Base-by-base conservation (phyloP, 2,888 invertebrate species). In the Lycophotia porphyrea region DNA sequence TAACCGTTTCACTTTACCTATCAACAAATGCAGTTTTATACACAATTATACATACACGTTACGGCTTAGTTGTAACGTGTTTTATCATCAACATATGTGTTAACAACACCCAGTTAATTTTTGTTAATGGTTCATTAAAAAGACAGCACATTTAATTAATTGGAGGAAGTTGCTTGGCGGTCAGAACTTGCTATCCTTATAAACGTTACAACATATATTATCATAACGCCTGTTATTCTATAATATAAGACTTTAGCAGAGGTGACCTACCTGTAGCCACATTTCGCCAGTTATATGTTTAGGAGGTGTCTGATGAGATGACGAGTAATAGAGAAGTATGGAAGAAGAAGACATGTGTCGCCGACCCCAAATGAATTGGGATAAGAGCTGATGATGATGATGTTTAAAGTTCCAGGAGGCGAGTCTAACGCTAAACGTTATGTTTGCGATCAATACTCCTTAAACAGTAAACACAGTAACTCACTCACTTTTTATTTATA, bases 51-150 rank as follows among this genome's bases (percentile, higher is more conserved):
- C n/a, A n/a, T n/a, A n/a, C n/a, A n/a, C n/a, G n/a, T n/a, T 27
- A 44, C 34, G 24, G 39, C 27, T 71, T 39, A 27, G 31, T 61
- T 55, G 31, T 68, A 60, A 42, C 39, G 71, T 47, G 34, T 61
- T 70, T 76, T 70, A 75, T 27, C 36, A 69, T 72, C 60, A 69
- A 71, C 66, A 44, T 63, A 76, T 77, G 74, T 52, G 58, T 61
- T 72, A 64, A 76, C 78, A 74, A 60, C 69, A 78, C 42, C 60
- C 63, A 70, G 64, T 74, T 81, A 87, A 88, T 87, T 88, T 82
- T 75, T 76, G 73, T 80, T 71, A 85, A 82, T 85, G 76, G 78
- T 76, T 74, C 63, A 76, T 75, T 84, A 78, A 78, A 78, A 75
- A 75, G 44, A 63, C 61, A 60, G 68, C 60, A n/a, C 74, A 24